Base-by-base conservation (phyloP, 1,140 invertebrate species). In the Portunus trituberculatus region DNA sequence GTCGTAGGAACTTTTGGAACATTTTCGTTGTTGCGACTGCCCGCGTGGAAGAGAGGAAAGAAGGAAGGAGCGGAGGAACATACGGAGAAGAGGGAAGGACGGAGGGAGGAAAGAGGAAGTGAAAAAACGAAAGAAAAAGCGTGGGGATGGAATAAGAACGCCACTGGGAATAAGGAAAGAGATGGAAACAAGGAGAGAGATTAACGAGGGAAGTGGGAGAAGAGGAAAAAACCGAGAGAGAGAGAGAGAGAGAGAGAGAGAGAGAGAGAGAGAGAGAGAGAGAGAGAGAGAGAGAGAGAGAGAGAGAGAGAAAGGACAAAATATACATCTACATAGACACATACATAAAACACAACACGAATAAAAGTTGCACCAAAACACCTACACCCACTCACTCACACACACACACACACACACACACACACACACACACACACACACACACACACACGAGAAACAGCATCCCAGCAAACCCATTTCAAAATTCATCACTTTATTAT, bases 401-500 rank as follows among this genome's bases (percentile, higher is more conserved):
- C 39, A 48, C 91, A 48, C 91, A 76, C 91, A 52, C 45, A 48
- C 90, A 52, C 90, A 91, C 90, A 52, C 90, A 91, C 39, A 46
- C 90, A 46, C 90, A 76, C 90, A 48, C 39, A 52, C 90, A 52
- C 90, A 91, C 90, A 93, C 91, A 93, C 91, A 89, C 6, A 89
- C 29, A 90, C 88, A 90, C 29, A 45, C n/a, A 90, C 88, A 90
- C 10, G 16, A 0, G 16, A 7, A 76, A 76, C n/a, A 20, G n/a
- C 39, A 90, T n/a, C 45, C 32, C 25, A 25, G 28, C 48, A 92
- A 92, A 67, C 52, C 25, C 29, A 92, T 92, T 76, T n/a, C 91
- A 52, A 67, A 93, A 93, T 93, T 28, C 39, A 93, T 93, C 31
- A 92, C 91, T 59, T 89, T 89, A 89, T 76, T 87, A 94, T 90